Conservation (phyloP, 2,113 vertebrate genomes). For the Corvus cornix region DNA sequence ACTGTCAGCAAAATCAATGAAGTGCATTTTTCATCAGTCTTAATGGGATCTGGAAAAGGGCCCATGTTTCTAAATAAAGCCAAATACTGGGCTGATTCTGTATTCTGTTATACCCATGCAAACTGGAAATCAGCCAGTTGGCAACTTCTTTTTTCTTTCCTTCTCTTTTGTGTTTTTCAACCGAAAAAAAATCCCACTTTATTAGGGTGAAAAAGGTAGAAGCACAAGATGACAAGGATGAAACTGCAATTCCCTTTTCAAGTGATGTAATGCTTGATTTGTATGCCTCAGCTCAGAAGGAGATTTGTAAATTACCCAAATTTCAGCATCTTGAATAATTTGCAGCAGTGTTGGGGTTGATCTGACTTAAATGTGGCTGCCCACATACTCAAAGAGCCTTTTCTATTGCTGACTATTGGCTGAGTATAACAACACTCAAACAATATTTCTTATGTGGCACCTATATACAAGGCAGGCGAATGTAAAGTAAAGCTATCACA, state of each 20-base stretch:
- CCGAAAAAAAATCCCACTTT: background rate
- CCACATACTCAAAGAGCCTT: background rate
- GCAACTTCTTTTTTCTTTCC: background rate
- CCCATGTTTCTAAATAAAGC: slow-evolving; percentile 31
- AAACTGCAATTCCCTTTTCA: background rate
- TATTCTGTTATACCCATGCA: background rate
- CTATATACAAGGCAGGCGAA: background rate
- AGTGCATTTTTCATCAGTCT: slow-evolving; percentile 37
- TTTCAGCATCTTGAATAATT: background rate
- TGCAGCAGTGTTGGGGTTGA: background rate
- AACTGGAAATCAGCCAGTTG: slow-evolving; percentile 27
- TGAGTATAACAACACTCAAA: background rate
- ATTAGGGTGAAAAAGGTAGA: background rate
- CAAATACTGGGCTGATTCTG: background rate
- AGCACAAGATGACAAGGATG: background rate
- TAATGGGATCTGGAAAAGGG: slow-evolving; percentile 18
- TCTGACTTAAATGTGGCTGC: background rate
- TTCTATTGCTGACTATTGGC: background rate
- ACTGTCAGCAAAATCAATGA: slow-evolving; percentile 12
- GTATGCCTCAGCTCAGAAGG: background rate
- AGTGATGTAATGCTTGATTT: background rate
- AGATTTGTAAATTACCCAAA: background rate
- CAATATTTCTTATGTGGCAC: background rate
- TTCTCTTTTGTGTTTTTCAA: background rate
- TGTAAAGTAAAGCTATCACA: slow-evolving; percentile 27